These are phyloP conservation scores for Drosophila testacea DNA, from an alignment of 2,888 invertebrate species.

Conservation along the genomic window DNA sequence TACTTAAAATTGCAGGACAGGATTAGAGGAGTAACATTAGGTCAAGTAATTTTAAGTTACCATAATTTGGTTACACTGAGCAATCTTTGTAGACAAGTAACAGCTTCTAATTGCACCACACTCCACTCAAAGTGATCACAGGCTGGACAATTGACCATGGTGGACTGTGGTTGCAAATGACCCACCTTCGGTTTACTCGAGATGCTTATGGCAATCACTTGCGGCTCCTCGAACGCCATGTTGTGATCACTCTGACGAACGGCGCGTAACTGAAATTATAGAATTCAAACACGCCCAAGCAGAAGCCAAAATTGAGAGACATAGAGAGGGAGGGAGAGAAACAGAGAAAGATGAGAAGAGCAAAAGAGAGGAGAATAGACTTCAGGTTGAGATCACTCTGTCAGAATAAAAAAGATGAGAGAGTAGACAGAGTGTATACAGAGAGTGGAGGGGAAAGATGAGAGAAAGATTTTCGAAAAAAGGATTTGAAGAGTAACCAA, in stretches of 20 bases:
- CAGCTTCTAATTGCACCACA: constrained; percentile 74
- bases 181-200: constrained; percentile 70
- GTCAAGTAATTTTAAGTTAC: constrained; percentile 41
- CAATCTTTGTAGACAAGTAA: constrained; percentile 78
- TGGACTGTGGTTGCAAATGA: constrained; percentile 69
- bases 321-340: background rate
- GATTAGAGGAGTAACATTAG: background rate
- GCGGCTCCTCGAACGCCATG: constrained; percentile 68
- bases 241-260: constrained; percentile 30
- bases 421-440: no score
- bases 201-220: constrained; percentile 56
- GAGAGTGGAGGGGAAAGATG: no score
- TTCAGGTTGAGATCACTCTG: no score
- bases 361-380: background rate
- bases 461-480: no score
- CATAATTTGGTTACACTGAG: constrained; percentile 67
- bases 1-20: constrained; percentile 49
- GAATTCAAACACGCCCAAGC: constrained; percentile 28
- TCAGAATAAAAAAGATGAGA: no score
- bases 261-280: constrained; percentile 45
- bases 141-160: constrained; percentile 78
- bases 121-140: constrained; percentile 78
- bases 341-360: background rate
- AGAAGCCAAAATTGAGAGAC: background rate
- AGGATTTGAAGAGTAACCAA: no score